Evolutionary conservation across 2,797 vertebrate genomes (phyloP).

Genomic region (Sebastolobus alascanus): DNA sequence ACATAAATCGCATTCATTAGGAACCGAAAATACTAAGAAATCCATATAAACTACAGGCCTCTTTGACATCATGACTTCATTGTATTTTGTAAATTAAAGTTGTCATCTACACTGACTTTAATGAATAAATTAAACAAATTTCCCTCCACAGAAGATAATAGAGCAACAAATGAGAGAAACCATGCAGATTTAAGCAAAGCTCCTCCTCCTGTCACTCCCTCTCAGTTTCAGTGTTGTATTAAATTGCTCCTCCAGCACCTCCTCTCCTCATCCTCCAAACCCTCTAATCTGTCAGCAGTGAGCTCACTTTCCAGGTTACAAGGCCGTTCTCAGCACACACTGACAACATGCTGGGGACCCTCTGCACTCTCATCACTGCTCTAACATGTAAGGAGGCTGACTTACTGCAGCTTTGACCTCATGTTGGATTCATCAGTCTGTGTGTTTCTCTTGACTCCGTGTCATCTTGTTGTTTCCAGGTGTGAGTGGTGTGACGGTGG

Average conservation of each 20-base stretch:
- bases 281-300: conserved; percentile 52
- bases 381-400: conserved; percentile 43
- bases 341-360: conserved; percentile 59
- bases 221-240: conserved; percentile 37
- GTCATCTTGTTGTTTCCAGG: conserved; percentile 69
- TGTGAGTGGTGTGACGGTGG: conserved; percentile 69
- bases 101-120: neutral
- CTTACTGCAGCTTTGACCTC: conserved; percentile 30
- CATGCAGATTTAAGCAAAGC: neutral
- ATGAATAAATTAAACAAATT: neutral
- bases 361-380: conserved; percentile 58
- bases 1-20: neutral
- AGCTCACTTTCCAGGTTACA: conserved; percentile 25
- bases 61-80: no score
- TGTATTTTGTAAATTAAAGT: neutral
- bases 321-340: conserved; percentile 33
- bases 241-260: conserved; percentile 38
- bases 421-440: conserved; percentile 43
- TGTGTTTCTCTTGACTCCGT: conserved; percentile 53
- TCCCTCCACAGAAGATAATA: neutral
- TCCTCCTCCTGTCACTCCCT: conserved; percentile 34
- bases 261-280: conserved; percentile 48
- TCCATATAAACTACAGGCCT: neutral
- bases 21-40: accelerated
- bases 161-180: neutral